Conservation (phyloP, 2,888 invertebrate genomes). For the Rhagonycha lutea region DNA sequence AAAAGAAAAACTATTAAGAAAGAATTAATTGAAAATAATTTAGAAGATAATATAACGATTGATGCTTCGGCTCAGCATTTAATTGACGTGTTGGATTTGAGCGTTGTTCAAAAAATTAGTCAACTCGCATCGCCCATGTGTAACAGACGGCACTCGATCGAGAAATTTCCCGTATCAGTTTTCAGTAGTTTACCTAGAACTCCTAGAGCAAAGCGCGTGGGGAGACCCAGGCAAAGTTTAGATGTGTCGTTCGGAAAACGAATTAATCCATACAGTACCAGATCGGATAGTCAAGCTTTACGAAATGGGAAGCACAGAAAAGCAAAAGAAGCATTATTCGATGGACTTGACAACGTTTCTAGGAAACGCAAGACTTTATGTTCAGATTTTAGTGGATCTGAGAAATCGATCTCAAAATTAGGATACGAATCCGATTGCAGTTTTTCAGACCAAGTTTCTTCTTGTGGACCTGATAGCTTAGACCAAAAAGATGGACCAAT, state of each 20-base stretch:
- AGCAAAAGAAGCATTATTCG: slow-evolving; percentile 61
- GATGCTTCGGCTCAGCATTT: slow-evolving; percentile 49
- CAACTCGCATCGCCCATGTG: slow-evolving; percentile 36
- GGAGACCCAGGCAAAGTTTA: slow-evolving; percentile 43
- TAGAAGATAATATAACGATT: slow-evolving; percentile 39
- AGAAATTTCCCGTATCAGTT: slow-evolving; percentile 47
- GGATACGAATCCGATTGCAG: slow-evolving; percentile 68
- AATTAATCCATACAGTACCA: slow-evolving; percentile 63
- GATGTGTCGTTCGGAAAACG: slow-evolving; percentile 39
- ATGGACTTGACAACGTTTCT: slow-evolving; percentile 60
- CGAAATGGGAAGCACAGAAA: slow-evolving; percentile 71
- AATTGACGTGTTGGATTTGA: slow-evolving; percentile 53
- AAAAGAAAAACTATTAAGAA: slow-evolving; percentile 46
- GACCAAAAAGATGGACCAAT: slow-evolving; percentile 32
- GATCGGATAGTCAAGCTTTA: slow-evolving; percentile 65
- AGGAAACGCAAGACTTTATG: slow-evolving; percentile 60
- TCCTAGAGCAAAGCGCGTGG: slow-evolving; percentile 45
- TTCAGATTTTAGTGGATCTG: slow-evolving; percentile 64
- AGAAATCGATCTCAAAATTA: slow-evolving; percentile 65
- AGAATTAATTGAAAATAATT: slow-evolving; percentile 48
- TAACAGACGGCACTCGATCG: slow-evolving; percentile 52
- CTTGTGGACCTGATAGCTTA: slow-evolving; percentile 45
- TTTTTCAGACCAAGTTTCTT: slow-evolving; percentile 59
- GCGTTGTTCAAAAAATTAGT: slow-evolving; percentile 42
- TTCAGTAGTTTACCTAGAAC: slow-evolving; percentile 46